Evolutionary conservation across 2,113 vertebrate genomes (phyloP).

Genomic region (Scartelaos histophorus): DNA sequence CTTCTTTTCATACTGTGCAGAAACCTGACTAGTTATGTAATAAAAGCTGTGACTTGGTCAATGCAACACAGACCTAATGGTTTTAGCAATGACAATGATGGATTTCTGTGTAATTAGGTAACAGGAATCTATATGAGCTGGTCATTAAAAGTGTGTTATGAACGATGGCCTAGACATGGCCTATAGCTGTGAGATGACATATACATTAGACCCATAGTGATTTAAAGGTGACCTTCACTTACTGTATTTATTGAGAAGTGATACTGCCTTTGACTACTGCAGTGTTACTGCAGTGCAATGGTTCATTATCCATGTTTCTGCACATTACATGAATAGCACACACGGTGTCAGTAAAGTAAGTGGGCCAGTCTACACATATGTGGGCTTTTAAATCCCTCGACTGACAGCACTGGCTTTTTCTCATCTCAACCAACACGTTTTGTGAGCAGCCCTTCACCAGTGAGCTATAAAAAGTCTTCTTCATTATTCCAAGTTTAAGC

Average conservation of each 20-base stretch:
- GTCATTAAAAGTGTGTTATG: slow-evolving; percentile 52
- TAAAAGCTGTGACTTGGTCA: slow-evolving; percentile 43
- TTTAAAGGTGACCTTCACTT: slow-evolving; percentile 52
- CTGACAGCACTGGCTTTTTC: slow-evolving; percentile 30
- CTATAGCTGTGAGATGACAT: slow-evolving; percentile 29
- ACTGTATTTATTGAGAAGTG: slow-evolving; percentile 12
- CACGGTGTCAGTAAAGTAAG: slow-evolving; percentile 22
- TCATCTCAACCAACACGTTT: slow-evolving; percentile 36
- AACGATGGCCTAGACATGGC: slow-evolving; percentile 45
- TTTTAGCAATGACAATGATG: slow-evolving; percentile 54
- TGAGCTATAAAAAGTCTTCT: slow-evolving; percentile 59
- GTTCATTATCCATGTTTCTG: background rate
- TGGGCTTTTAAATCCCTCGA: slow-evolving; percentile 32
- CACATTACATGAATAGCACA: slow-evolving; percentile 1
- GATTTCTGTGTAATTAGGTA: slow-evolving; percentile 48
- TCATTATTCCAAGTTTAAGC: slow-evolving; percentile 66
- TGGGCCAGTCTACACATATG: slow-evolving; percentile 13
- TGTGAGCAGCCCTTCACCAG: slow-evolving; percentile 45
- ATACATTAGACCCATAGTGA: slow-evolving; percentile 51
- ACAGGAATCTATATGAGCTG: slow-evolving; percentile 45
- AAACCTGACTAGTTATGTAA: slow-evolving; percentile 35
- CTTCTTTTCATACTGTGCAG: slow-evolving; percentile 30
- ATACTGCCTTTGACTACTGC: background rate
- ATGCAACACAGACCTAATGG: slow-evolving; percentile 38
- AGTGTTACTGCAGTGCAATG: background rate